Evolutionary conservation across 1,140 invertebrate genomes (phyloP), one percentile per base, ranked within the genome.

Genomic region (Whitmania pigra): DNA sequence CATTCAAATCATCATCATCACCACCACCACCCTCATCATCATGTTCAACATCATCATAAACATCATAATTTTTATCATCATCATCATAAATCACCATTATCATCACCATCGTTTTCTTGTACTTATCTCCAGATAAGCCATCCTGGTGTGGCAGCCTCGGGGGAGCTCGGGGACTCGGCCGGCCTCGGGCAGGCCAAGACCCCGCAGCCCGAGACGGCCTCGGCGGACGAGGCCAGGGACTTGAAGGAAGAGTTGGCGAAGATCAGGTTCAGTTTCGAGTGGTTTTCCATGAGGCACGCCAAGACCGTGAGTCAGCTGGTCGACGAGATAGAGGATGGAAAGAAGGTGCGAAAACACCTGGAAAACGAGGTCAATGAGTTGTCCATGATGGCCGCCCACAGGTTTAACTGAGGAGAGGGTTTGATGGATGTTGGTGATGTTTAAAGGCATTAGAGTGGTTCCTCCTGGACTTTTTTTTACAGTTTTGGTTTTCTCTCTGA

Each of bases 261-360:
- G 57, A 63, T 63, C 57, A 63, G 57, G 57, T 63, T 63, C 57
- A 63, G 29, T 20, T 63, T 63, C 29, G 57, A 63, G 29, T 63
- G 57, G 57, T 63, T 63, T 18, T 63, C 57, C 57, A 63, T 63
- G 57, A 63, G 29, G 15, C 57, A 63, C 57, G 57, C 57, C 57
- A 63, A 63, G 57, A 63, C 57, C 22, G 29, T 63, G 22, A 63
- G 57, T n/a, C 57, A 63, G 20, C 20, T 63, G 4, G 57, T 63
- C 20, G 57, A 63, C 11, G 57, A 63, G 20, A 31, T 63, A 4
- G 57, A 63, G 13, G 22, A 63, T 6, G 57, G 29, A 20, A 63
- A 63, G 57, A 63, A n/a, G 57, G 15, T 13, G 57, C 9, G 57
- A 0, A 63, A 63, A 20, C 29, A 13, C 1, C 20, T 63, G 57